Base-by-base conservation (phyloP, 2,888 invertebrate genomes). In the Drosophila mercatorum region DNA sequence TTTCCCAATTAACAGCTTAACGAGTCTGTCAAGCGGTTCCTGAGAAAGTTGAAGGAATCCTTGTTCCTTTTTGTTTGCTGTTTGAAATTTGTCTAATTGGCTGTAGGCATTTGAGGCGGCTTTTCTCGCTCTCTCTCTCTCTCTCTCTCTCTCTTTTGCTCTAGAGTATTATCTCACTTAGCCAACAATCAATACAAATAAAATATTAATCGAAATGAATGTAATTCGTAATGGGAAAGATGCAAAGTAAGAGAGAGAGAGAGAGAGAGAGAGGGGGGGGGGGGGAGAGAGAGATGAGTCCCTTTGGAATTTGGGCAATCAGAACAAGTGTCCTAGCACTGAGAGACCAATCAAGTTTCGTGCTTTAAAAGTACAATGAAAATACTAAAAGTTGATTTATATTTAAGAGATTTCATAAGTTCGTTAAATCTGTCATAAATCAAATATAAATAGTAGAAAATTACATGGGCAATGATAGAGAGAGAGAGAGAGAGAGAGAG, bases 131-230 rank as follows among this genome's bases (percentile, higher is more conserved):
- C 11, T 44, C 22, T 46, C 46, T 31, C 31, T 31, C 31, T 31
- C 31, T 5, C 7, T 34, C n/a, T n/a, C 7, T 41, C 14, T 40
- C 5, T 38, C 53, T 31, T 3, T 31, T 31, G 0, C 31, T 5
- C 22, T 22, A 22, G 22, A 22, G 22, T 22, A 22, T 22, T 22
- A 22, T 22, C 22, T 22, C 22, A 22, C 22, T 22, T 31, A 12
- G 11, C 7, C 34, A 47, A 17, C 14, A 62, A 41, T 28, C 65
- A 28, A 65, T 51, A 47, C 14, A 41, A 41, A 38, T 51, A 10
- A 31, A 44, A 22, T 22, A 44, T 43, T 64, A n/a, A 43, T 36
- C 17, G 36, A 11, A n/a, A 44, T 46, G 10, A 43, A 36, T 57
- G 44, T 26, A 46, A 57, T 26, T 46, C n/a, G 26, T 17, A 28